Base-by-base conservation (phyloP, 2,113 vertebrate genomes). In the Colinus virginianus region DNA sequence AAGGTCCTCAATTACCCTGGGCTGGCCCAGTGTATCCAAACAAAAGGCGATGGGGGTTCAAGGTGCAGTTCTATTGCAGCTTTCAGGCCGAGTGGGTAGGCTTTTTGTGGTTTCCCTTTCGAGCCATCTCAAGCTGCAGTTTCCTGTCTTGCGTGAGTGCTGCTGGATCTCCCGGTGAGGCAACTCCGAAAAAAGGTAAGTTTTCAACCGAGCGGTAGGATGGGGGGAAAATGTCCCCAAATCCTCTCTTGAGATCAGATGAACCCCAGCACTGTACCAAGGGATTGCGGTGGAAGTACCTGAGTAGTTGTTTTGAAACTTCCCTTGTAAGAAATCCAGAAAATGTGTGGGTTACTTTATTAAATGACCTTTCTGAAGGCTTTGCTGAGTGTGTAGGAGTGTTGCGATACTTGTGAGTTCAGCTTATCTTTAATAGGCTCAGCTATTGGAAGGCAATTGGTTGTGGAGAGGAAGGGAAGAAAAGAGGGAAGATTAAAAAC, bases 11-110 rank as follows among this genome's bases (percentile, higher is more conserved):
- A 0, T 59, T 70, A 19, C 38, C 1, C 4, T n/a, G 70, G 61
- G 42, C 72, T 78, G 79, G 38, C 38, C 34, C 18, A 0, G 0
- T 0, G 8, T 13, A 8, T 36, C 51, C 36, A n/a, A 3, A 86
- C 88, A 61, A 71, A 13, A 46, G 69, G 55, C 61, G 42, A 3
- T 40, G 70, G 58, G 30, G 49, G 67, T 70, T 49, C 64, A 11
- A 18, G 66, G 51, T 34, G 48, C 53, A 3, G 43, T 84, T 64
- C 45, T 32, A 1, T 8, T 45, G 46, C 36, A 32, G 40, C 9
- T 75, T 59, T 46, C 28, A 34, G 46, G 46, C 45, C 8, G 67
- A 86, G 63, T 5, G 40, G 8, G 12, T 5, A 43, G 8, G 9
- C 11, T 56, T 20, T 18, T 3, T 7, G 38, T 25, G 6, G 4